These are phyloP conservation scores for Crenichthys baileyi DNA, from an alignment of 2,797 vertebrate species.

Conservation along the genomic window DNA sequence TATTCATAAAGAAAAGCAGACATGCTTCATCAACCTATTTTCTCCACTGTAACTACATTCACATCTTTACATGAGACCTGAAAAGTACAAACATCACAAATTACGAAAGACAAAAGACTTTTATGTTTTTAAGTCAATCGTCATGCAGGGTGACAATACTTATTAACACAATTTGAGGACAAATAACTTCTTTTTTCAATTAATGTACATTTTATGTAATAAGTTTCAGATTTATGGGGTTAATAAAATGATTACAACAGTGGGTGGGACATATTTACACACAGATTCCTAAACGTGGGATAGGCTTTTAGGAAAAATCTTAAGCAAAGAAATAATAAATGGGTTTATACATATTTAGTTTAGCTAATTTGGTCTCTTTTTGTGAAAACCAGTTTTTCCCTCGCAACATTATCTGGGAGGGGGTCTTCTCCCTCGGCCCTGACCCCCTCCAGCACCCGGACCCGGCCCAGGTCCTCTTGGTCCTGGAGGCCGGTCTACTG, in stretches of 20 bases:
- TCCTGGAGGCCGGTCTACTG: slow-evolving; percentile 67
- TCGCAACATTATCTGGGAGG: slow-evolving; percentile 54
- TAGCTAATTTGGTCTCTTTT: neutral
- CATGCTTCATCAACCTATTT: neutral
- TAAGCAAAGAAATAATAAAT: neutral
- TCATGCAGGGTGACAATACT: neutral
- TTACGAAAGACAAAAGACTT: neutral
- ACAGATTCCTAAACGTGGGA: too few species aligned
- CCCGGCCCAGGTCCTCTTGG: slow-evolving; percentile 57
- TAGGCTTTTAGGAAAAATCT: neutral
- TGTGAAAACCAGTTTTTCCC: neutral
- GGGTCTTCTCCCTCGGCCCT: slow-evolving; percentile 67
- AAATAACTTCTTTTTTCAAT: neutral
- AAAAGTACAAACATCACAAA: neutral
- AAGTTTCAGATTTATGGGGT: neutral
- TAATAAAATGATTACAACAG: too few species aligned
- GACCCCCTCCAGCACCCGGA: slow-evolving; percentile 53
- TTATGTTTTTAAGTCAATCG: too few species aligned
- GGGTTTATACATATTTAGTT: neutral
- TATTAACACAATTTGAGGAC: neutral
- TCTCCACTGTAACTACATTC: neutral
- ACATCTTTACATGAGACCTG: neutral
- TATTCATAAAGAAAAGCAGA: neutral
- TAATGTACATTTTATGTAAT: neutral
- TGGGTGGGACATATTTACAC: neutral